These are phyloP conservation scores for Thunnus thynnus DNA, from an alignment of 2,113 vertebrate genomes.

Conservation along the genomic window DNA sequence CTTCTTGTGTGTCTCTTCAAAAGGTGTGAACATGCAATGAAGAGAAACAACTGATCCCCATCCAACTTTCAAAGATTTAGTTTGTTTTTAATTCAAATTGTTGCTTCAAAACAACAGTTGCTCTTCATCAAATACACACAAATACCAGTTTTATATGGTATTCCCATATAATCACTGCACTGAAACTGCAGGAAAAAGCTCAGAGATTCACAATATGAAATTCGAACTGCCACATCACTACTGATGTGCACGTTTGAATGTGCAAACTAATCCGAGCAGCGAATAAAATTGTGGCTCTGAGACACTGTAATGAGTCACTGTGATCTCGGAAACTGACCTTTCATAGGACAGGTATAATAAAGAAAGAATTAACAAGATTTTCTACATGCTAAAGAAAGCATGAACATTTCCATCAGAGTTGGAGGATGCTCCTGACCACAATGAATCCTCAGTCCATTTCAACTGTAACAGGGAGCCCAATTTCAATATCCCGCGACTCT, in stretches of 20 bases:
- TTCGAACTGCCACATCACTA: slow-evolving; percentile 11
- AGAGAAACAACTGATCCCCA: neutral
- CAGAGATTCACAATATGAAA: slow-evolving; percentile 4
- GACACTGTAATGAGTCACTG: slow-evolving; percentile 2
- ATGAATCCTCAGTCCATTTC: slow-evolving; percentile 77
- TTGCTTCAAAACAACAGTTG: slow-evolving; percentile 29
- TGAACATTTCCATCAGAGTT: neutral
- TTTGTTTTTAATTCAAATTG: slow-evolving; percentile 51
- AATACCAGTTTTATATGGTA: slow-evolving; percentile 20
- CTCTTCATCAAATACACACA: slow-evolving; percentile 30
- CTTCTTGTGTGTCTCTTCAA: neutral
- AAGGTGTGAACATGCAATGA: neutral
- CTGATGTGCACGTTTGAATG: slow-evolving; percentile 7
- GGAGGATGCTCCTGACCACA: neutral
- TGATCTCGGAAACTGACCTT: slow-evolving; percentile 5
- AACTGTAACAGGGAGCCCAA: slow-evolving; percentile 79
- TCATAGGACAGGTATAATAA: neutral
- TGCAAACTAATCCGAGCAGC: slow-evolving; percentile 14
- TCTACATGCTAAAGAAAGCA: slow-evolving; percentile 7
- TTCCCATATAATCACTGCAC: neutral
- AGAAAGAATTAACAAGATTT: neutral
- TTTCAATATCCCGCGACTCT: slow-evolving; percentile 88
- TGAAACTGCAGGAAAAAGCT: neutral
- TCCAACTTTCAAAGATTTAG: slow-evolving; percentile 5
- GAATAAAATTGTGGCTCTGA: neutral